Base-by-base conservation (phyloP, 2,888 invertebrate species). In the Digitonthophagus gazella region DNA sequence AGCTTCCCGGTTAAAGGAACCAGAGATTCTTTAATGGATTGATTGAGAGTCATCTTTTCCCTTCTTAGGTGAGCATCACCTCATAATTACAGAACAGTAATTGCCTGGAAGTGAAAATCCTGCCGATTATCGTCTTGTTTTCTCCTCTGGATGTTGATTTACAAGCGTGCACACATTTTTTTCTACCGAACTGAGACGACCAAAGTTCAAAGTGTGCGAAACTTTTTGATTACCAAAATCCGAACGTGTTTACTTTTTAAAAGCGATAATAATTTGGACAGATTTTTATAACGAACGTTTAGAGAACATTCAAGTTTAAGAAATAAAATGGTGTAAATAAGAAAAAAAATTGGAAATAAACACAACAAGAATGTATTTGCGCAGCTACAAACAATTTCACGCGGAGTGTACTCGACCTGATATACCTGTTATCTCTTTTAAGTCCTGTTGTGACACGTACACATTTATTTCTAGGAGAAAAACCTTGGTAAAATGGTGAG, bases 1-100 rank as follows among this genome's bases (percentile, higher is more conserved):
- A 85, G 79, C 19, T 73, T 72, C 55, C 68, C 67, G 64, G 74
- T 64, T 61, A 64, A 11, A 28, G 65, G 65, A 28, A 58, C 64
- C 57, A 56, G 68, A 64, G 70, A 66, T 68, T 69, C 69, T 44
- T 67, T 71, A 68, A 69, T 64, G 65, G 74, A 71, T 69, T 67
- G 58, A 3, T 71, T 67, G 3, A 70, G 70, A 68, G 74, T 74
- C 75, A 75, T 75, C 16, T 15, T 72, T 69, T 71, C 72, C 71
- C 11, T 56, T 56, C 1, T 72, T 73, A 70, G 70, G 69, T 67
- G 55, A 64, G 11, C 66, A 74, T 75, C 74, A 75, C 74, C 73
- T 74, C 74, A 75, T 75, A 65, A 65, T 74, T 73, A 44, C 64
- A 58, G 57, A 22, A 58, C n/a, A n/a, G n/a, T 54, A n/a, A 58